Evolutionary conservation across 2,797 vertebrate genomes (phyloP), one percentile per base, ranked within the genome.

Genomic region (Lepus oiostolus): DNA sequence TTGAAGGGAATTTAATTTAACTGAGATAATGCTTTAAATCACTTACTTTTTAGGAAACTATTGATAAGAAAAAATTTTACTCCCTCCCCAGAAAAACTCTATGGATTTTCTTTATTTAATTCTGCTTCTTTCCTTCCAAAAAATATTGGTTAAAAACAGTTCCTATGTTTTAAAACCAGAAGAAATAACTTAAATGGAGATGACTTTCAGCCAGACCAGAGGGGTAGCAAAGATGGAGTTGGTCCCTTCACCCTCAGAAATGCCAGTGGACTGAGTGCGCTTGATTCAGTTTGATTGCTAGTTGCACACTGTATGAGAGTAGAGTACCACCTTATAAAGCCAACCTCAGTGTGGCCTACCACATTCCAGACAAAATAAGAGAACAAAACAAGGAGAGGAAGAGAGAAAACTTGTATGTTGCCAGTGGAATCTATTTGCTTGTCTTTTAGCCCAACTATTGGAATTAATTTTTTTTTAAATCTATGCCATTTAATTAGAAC

Each of bases 401-500:
- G 75, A 93, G 71, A 81, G 14, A 77, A 50, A 52, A 5, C 7
- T 63, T 80, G 0, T 89, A 93, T 87, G 54, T 90, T 96, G 70
- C 88, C 95, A 82, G 38, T 67, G 94, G 76, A 89, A 97, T 97
- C 62, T 79, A 85, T 95, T 97, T 92, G 79, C n/a, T 95, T 92
- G 75, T 62, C 54, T 90, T 95, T 85, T 88, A 85, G 95, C 4
- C 86, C 85, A 88, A 76, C 62, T 42, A 82, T 95, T 0, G 0
- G 50, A 95, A 96, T 72, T 96, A 94, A 80, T 22, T 95, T 70
- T 47, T 47, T 14, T 50, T 1, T 52, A 54, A 92, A 97, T 96
- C 93, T 89, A 80, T 97, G 93, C 90, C 92, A 94, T 97, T 96
- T 97, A 88, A 82, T 95, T 88, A 97, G 91, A 97, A 84, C 89